These are phyloP conservation scores for Petrolisthes manimaculis DNA, from an alignment of 2,888 invertebrate genomes.

Conservation along the genomic window DNA sequence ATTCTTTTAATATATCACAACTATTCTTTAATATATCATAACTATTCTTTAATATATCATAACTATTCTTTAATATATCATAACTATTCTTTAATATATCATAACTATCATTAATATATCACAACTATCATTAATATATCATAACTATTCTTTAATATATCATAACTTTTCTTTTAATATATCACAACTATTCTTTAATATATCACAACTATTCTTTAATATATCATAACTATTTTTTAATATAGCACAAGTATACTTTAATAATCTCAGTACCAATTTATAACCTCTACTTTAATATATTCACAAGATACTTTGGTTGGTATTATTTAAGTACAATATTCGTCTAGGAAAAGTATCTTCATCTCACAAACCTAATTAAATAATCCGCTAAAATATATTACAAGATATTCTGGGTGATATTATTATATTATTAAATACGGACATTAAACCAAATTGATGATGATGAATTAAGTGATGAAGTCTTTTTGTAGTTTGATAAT, in stretches of 20 bases:
- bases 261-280: not conserved
- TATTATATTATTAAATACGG: too few species aligned
- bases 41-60: too few species aligned
- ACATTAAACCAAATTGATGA: too few species aligned
- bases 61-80: too few species aligned
- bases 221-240: not conserved
- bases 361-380: too few species aligned
- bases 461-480: too few species aligned
- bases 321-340: too few species aligned
- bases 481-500: not conserved
- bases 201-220: not conserved
- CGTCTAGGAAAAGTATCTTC: too few species aligned
- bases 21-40: not conserved
- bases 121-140: not conserved
- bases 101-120: not conserved
- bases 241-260: not conserved
- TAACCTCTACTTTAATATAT: too few species aligned
- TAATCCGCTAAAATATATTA: too few species aligned
- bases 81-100: not conserved
- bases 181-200: not conserved
- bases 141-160: not conserved
- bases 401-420: not conserved
- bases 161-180: not conserved
- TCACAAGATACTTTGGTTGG: too few species aligned
- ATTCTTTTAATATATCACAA: not conserved